A percentile compares a stretch with the other conserved stretches of the same genome.
Conservation (phyloP, 2,888 invertebrate genomes). For the Polymixis lichenea region DNA sequence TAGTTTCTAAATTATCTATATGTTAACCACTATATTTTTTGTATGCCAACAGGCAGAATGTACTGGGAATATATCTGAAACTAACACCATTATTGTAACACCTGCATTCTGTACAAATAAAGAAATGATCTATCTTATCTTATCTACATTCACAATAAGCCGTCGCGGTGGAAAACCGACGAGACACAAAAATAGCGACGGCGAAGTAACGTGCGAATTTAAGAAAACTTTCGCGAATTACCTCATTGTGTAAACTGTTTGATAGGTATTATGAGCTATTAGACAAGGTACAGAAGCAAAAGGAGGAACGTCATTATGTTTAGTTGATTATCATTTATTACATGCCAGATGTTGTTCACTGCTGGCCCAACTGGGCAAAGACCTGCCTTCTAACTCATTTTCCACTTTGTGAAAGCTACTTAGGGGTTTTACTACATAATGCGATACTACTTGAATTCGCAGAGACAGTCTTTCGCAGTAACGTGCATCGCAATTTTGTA, state of each 20-base stretch:
- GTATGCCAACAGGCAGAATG: too few relatives aligned
- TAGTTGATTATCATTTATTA: neutral
- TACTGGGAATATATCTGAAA: too few relatives aligned
- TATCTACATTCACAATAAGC: conserved; percentile 11
- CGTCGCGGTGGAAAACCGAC: conserved; percentile 18
- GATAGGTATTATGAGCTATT: conserved; percentile 12
- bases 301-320: neutral
- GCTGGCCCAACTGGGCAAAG: neutral
- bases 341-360: neutral
- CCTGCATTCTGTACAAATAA: too few relatives aligned
- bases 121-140: too few relatives aligned
- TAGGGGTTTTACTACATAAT: too few relatives aligned
- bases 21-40: too few relatives aligned
- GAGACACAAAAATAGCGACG: conserved; percentile 50
- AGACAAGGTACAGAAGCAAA: neutral
- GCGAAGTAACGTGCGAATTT: conserved; percentile 33
- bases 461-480: too few relatives aligned
- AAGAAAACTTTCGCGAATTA: conserved; percentile 41
- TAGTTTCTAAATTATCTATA: too few relatives aligned
- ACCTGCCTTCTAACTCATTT: neutral
- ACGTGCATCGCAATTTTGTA: too few relatives aligned
- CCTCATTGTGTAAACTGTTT: conserved; percentile 38
- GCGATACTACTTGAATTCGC: too few relatives aligned
- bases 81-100: too few relatives aligned
- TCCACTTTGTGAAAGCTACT: neutral